A percentile compares a stretch with the other conserved stretches of the same genome.
phyloP scores from a whole-genome alignment of 2,888 invertebrate species.

The Thumatha senex region DNA sequence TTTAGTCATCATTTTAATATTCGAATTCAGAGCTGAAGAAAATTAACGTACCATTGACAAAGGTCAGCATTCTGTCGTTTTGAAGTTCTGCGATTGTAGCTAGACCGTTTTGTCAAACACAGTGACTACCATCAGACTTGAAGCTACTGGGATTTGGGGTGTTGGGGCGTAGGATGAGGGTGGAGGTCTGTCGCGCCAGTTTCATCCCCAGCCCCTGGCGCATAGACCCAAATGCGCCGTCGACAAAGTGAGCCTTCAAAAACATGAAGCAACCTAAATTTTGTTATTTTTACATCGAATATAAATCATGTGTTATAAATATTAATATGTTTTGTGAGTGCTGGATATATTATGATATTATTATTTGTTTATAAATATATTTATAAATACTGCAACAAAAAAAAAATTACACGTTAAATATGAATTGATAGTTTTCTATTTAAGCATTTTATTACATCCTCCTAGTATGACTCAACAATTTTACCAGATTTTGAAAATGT shows the following conservation, averaged over 20 bases:
- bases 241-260: constrained; percentile 55
- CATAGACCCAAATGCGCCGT: constrained; percentile 58
- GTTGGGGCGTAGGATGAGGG: constrained; percentile 24
- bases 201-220: constrained; percentile 39
- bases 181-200: constrained; percentile 45
- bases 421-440: too few relatives aligned
- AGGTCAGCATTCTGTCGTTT: constrained; percentile 39
- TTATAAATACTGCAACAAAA: too few relatives aligned
- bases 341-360: too few relatives aligned
- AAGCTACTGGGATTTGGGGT: constrained; percentile 38
- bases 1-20: constrained; percentile 51
- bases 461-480: too few relatives aligned
- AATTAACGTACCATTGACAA: constrained; percentile 37
- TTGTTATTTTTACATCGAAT: constrained; percentile 11
- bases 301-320: constrained; percentile 22
- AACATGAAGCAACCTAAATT: constrained; percentile 49
- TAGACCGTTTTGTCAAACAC: constrained; percentile 50
- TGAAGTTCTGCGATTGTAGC: constrained; percentile 37
- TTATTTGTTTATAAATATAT: too few relatives aligned
- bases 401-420: too few relatives aligned
- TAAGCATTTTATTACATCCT: too few relatives aligned
- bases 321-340: not conserved
- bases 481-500: too few relatives aligned
- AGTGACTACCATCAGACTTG: constrained; percentile 37
- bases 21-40: constrained; percentile 24